A percentile compares a stretch with the other conserved stretches of the same genome.
Evolutionary conservation across 2,113 vertebrate genomes (phyloP).

Genomic region (Cathartes aura): DNA sequence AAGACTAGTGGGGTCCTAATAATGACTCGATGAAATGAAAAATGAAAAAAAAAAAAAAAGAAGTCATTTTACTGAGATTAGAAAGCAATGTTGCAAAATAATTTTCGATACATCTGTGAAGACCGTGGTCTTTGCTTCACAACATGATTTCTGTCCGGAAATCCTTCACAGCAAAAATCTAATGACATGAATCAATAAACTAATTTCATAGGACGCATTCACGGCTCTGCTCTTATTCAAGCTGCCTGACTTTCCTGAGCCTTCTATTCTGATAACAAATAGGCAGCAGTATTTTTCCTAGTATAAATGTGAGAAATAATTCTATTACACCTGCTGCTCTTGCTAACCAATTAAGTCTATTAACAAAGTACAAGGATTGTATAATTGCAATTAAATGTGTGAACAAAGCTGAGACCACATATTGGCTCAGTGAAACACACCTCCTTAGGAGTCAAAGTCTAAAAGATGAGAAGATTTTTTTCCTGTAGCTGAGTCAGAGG

Average conservation of each 20-base stretch:
- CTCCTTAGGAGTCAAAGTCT: background rate
- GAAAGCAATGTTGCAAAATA: background rate
- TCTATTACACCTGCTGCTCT: background rate
- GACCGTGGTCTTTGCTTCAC: background rate
- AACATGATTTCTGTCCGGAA: background rate
- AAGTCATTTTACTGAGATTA: background rate
- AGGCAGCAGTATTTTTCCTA: background rate
- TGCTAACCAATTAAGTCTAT: conserved; percentile 10
- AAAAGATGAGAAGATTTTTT: background rate
- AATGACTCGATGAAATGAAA: background rate
- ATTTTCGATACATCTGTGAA: background rate
- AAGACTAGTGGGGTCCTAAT: background rate
- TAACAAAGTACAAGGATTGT: background rate
- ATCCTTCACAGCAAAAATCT: background rate
- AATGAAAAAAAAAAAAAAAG: background rate
- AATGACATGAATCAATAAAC: background rate
- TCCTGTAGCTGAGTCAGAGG: background rate
- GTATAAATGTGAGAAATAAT: background rate
- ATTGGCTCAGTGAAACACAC: background rate
- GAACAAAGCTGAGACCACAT: background rate
- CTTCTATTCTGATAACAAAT: background rate
- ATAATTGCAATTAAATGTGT: conserved; percentile 17
- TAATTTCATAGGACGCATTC: background rate
- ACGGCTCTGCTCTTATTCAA: background rate
- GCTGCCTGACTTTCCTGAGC: background rate